Conservation (phyloP, 2,797 vertebrate genomes). For the Eutrigla gurnardus region DNA sequence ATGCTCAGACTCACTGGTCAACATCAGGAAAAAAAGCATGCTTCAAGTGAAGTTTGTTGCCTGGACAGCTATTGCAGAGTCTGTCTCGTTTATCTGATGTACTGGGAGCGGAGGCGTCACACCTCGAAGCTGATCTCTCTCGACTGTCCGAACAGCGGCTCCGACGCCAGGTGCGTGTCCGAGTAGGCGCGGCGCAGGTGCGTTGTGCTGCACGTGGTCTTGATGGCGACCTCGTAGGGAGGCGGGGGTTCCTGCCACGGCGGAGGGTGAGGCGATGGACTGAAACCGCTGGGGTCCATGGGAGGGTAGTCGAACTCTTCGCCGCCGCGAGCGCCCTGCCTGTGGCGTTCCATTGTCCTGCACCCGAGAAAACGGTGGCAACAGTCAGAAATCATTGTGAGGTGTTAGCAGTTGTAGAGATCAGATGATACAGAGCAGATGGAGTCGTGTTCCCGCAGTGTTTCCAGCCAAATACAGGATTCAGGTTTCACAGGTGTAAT, state of each 20-base stretch:
- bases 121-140: constrained; percentile 89
- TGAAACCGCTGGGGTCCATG: constrained; percentile 82
- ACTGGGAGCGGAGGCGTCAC: constrained; percentile 53
- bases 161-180: constrained; percentile 83
- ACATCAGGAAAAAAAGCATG: constrained; percentile 51
- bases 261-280: constrained; percentile 72
- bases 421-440: constrained; percentile 21
- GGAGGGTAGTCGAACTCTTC: constrained; percentile 88
- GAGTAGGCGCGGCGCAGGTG: constrained; percentile 86
- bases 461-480: constrained; percentile 23
- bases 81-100: not conserved
- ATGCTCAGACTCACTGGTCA: constrained; percentile 51
- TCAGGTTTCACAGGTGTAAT: constrained; percentile 25
- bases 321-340: constrained; percentile 67
- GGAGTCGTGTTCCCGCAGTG: constrained; percentile 17
- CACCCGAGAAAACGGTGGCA: constrained; percentile 24
- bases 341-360: constrained; percentile 82
- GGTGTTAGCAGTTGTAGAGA: constrained; percentile 14
- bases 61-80: constrained; percentile 1
- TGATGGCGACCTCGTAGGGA: constrained; percentile 87
- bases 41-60: constrained; percentile 36
- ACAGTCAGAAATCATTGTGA: not conserved
- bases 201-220: constrained; percentile 86
- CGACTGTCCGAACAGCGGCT: constrained; percentile 84
- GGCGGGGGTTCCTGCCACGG: constrained; percentile 84